Evolutionary conservation across 1,140 invertebrate genomes (phyloP).

Genomic region (Meloidogyne exigua): DNA sequence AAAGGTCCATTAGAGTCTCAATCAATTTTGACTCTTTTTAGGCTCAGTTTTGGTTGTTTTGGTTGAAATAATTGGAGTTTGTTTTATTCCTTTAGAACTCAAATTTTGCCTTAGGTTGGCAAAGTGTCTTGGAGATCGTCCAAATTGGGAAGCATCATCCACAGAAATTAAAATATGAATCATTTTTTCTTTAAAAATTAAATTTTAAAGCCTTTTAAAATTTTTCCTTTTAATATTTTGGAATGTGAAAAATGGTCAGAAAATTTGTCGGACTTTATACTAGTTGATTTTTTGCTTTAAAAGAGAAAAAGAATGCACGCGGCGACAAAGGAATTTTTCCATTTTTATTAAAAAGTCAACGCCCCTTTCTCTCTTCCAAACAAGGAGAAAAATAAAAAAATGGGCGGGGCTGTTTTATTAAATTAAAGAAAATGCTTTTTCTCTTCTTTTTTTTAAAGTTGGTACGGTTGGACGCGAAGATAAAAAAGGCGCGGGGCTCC

Average conservation of each 20-base stretch:
- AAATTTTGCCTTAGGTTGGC: neutral
- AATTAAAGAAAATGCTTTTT: neutral
- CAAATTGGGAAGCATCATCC: conserved; percentile 11
- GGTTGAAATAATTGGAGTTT: neutral
- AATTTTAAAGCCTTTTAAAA: neutral
- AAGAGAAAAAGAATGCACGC: neutral
- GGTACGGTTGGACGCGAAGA: neutral
- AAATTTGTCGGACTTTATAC: neutral
- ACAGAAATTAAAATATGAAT: conserved; percentile 27
- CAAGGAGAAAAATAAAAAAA: neutral
- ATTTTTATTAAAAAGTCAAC: neutral
- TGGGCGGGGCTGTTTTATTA: neutral
- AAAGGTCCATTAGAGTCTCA: no score
- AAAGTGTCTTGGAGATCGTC: conserved; percentile 6
- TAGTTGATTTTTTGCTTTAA: neutral
- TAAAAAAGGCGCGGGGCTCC: no score
- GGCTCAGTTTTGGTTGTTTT: neutral
- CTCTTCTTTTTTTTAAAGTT: neutral
- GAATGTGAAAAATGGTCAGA: neutral
- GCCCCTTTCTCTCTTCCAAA: neutral
- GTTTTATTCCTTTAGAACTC: neutral
- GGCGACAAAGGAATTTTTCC: neutral
- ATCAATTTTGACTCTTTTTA: neutral
- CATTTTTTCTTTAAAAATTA: conserved; percentile 4
- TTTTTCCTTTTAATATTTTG: neutral